Base-by-base conservation (phyloP, 2,113 vertebrate species). In the Cinclus cinclus region DNA sequence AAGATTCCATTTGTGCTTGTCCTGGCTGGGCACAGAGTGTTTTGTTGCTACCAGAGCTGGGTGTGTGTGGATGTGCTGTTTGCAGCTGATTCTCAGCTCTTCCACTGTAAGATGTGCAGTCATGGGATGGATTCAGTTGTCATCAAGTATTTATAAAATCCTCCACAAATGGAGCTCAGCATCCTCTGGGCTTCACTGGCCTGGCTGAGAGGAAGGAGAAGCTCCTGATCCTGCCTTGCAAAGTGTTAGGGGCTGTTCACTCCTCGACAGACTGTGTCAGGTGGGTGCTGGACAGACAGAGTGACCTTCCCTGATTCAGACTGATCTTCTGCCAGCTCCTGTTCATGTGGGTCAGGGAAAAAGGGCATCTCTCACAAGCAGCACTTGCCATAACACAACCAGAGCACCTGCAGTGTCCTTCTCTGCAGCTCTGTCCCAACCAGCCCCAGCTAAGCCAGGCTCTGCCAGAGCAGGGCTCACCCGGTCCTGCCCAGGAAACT, bases 21-120 rank as follows among this genome's bases (percentile, higher is more conserved):
- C 31, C 0, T 1, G 9, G 0, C 4, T 30, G 52, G 19, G 15
- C 64, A 7, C 33, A 9, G 62, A 24, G 23, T 2, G 2, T 13
- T 31, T 5, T 2, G 39, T 12, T 13, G 10, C 13, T 10, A 1
- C 12, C 20, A 33, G 62, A 30, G 41, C 31, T 69, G 31, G 12
- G 3, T 37, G 53, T 80, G 50, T 25, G 55, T 35, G 49, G 30
- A 4, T 28, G 14, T 15, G n/a, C 15, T 63, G 42, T 23, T 67
- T 37, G 41, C 68, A 39, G 60, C 17, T 60, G 69, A 13, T 21
- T 49, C 62, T 37, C 21, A 76, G 60, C 53, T 78, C 44, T 47
- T 3, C 24, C 22, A 1, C 60, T 10, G 30, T 15, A 3, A 77
- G 21, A 25, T 7, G 23, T 4, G 23, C 68, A 41, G 76, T 11